Percentiles rank a stretch among this genome's conserved stretches.
Evolutionary conservation across 2,888 invertebrate species (phyloP).

Genomic region (Andrena fulva): DNA sequence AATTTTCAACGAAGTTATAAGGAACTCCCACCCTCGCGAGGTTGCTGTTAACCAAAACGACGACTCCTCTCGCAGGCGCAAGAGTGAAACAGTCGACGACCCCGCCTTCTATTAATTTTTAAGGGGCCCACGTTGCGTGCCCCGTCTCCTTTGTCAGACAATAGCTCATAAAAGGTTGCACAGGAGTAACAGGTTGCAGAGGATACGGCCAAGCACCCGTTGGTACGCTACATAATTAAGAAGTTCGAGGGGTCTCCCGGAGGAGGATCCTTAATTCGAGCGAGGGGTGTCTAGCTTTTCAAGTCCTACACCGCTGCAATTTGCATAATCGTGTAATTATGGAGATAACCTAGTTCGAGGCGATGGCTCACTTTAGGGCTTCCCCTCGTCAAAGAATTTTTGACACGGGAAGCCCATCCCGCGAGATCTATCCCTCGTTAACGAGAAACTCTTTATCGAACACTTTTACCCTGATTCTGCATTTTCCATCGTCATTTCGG

Average conservation of each 20-base stretch:
- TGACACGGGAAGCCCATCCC: not conserved
- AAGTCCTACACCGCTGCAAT: slow-evolving; percentile 29
- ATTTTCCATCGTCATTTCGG: not conserved
- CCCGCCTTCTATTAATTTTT: slow-evolving; percentile 55
- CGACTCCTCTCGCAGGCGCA: slow-evolving; percentile 29
- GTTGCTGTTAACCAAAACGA: slow-evolving; percentile 32
- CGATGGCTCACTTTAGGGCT: slow-evolving; percentile 3
- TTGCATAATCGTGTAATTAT: slow-evolving; percentile 63
- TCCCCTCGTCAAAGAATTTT: slow-evolving; percentile 1
- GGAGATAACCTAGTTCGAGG: slow-evolving; percentile 37
- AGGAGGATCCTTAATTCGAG: slow-evolving; percentile 58
- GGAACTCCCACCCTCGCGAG: not conserved
- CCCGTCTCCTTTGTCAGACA: slow-evolving; percentile 41
- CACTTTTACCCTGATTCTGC: not conserved
- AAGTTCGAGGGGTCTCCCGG: slow-evolving; percentile 51
- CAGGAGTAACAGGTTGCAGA: slow-evolving; percentile 64
- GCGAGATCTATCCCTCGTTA: not conserved
- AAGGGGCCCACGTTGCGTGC: slow-evolving; percentile 27
- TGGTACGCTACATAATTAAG: slow-evolving; percentile 58
- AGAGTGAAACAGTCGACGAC: slow-evolving; percentile 40
- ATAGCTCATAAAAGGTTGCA: slow-evolving; percentile 55
- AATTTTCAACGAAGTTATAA: too few species aligned
- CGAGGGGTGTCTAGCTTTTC: slow-evolving; percentile 37
- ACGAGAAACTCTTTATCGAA: not conserved
- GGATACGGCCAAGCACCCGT: slow-evolving; percentile 40